Evolutionary conservation across 2,113 vertebrate genomes (phyloP), one percentile per base, ranked within the genome.

Genomic region (Menidia beryllina): DNA sequence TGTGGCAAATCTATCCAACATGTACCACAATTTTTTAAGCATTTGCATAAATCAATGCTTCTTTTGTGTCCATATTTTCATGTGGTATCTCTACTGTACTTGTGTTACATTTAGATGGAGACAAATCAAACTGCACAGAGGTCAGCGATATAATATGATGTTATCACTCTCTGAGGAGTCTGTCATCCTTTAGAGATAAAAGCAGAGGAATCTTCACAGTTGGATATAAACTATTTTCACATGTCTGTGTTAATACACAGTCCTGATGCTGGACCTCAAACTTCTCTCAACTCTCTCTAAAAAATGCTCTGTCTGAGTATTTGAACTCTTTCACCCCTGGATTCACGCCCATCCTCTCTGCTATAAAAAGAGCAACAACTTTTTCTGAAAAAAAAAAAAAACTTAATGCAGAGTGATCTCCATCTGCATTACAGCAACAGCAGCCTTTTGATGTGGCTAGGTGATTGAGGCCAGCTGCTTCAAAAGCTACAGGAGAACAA

Each of bases 391-490:
- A 71, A 77, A 81, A 60, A 67, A 47, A 1, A 83, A 75, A 53
- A 50, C 17, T 39, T 25, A 59, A 27, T 1, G 26, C 47, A 17
- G 8, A 13, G 38, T 10, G 50, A 64, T 79, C 67, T 73, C 77
- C 55, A 56, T 69, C 72, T 86, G 85, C 58, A 69, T 50, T 72
- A 77, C 51, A 64, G 78, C 47, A 59, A 67, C 43, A 48, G 64
- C 83, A 55, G 62, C 56, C 55, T 65, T 90, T 87, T 90, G 82
- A 90, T 90, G 89, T 91, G 85, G 90, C 64, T 70, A 64, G 72
- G 70, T 78, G 83, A 90, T 90, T 87, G 83, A 78, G 81, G 70
- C 82, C 85, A 89, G 86, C 88, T 89, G 86, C 87, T 88, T 78
- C 67, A 59, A 75, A 64, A 65, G 82, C 79, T 69, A 25, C 45